Evolutionary conservation across 92 coral and sea anemone species (phyloP).

Genomic region (Meandrina meandrites): DNA sequence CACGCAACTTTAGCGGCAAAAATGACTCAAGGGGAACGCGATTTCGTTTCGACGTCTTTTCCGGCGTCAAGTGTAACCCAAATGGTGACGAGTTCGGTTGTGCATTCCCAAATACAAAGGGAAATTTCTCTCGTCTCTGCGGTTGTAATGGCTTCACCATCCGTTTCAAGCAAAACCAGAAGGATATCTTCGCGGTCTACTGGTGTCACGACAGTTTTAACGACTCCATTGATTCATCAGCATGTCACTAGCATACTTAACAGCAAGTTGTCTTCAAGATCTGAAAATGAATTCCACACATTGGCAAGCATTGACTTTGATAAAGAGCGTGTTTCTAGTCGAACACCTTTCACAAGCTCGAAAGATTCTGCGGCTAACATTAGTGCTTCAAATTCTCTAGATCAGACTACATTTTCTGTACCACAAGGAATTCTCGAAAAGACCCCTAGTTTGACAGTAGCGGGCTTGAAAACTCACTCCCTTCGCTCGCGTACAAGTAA

Average conservation of each 20-base stretch:
- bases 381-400: neutral
- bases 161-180: neutral
- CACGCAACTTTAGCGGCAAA: neutral
- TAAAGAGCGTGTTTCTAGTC: neutral
- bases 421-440: neutral
- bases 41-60: neutral
- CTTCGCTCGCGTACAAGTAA: neutral
- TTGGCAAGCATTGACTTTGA: neutral
- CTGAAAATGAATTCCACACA: neutral
- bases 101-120: neutral
- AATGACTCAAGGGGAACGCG: neutral
- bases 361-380: neutral
- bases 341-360: neutral
- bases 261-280: neutral
- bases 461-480: neutral
- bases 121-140: neutral
- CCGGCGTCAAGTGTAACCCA: neutral
- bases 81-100: neutral
- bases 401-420: neutral
- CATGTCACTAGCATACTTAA: neutral
- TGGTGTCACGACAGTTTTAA: neutral
- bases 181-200: neutral
- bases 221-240: neutral
- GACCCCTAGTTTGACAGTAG: neutral
- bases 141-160: conserved; percentile 1